Conservation (phyloP, 2,113 vertebrate genomes). For the Dascyllus trimaculatus region DNA sequence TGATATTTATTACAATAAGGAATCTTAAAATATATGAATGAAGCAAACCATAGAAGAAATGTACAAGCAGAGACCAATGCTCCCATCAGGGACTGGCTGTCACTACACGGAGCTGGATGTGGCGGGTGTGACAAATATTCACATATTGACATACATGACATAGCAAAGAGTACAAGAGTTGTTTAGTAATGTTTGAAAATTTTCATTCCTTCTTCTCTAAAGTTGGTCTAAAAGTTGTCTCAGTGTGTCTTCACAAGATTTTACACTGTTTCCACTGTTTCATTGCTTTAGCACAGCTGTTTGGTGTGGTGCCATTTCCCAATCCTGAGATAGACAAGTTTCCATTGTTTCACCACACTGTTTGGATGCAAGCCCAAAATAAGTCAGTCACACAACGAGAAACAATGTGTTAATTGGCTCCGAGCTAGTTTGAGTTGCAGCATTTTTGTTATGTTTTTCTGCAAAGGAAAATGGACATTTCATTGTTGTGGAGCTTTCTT, state of each 20-base stretch:
- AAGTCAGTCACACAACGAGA: not conserved
- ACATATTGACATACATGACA: not conserved
- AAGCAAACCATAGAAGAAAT: too few species aligned
- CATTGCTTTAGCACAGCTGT: not conserved
- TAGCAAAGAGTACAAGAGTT: not conserved
- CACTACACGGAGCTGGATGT: too few species aligned
- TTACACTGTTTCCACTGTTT: not conserved
- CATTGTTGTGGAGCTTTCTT: not conserved
- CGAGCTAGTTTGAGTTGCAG: conserved; percentile 1
- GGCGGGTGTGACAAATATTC: not conserved
- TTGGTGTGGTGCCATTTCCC: not conserved
- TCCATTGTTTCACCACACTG: not conserved
- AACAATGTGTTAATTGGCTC: conserved; percentile 41
- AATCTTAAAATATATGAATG: too few species aligned
- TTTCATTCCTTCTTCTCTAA: too few species aligned
- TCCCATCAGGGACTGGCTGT: too few species aligned
- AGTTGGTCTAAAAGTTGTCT: too few species aligned
- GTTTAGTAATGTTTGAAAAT: too few species aligned
- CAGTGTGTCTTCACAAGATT: not conserved
- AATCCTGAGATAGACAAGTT: not conserved
- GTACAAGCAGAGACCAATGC: too few species aligned
- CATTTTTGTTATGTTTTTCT: not conserved
- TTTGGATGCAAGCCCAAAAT: conserved; percentile 4
- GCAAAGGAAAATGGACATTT: not conserved
- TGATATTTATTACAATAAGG: too few species aligned